A percentile compares a stretch with the other conserved stretches of the same genome.
phyloP scores from a whole-genome alignment of 2,797 vertebrate species.

The Ceryle rudis region DNA sequence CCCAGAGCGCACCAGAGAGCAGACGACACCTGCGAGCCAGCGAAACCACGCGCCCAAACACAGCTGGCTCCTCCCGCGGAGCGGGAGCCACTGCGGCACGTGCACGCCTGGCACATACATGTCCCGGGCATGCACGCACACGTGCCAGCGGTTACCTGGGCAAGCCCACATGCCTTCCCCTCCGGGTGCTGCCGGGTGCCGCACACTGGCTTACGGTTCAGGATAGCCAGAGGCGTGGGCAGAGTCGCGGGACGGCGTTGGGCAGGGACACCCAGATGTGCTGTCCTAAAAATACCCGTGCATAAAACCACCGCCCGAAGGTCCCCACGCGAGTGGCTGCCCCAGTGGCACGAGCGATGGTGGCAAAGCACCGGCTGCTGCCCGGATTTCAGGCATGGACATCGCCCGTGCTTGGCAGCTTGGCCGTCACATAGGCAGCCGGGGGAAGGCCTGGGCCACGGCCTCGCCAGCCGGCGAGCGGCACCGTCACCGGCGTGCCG shows the following conservation, averaged over 20 bases:
- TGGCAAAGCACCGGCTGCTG: no score
- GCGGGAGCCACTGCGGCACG: background rate
- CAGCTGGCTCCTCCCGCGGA: accelerated
- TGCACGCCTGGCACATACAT: background rate
- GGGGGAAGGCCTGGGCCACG: background rate
- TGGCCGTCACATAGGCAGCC: background rate
- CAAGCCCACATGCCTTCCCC: background rate
- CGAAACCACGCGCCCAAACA: background rate
- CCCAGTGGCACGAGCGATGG: background rate
- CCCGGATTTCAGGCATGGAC: accelerated
- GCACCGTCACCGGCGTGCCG: background rate
- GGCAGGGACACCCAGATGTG: background rate
- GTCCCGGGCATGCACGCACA: no score
- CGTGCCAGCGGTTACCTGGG: background rate
- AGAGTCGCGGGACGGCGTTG: background rate
- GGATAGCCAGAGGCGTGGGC: background rate
- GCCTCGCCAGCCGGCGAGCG: background rate
- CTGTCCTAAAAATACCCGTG: background rate
- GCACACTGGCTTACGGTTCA: background rate
- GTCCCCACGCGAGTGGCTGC: background rate
- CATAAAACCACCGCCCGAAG: background rate
- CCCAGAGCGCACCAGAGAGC: background rate
- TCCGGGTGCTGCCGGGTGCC: background rate
- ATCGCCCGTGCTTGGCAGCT: background rate
- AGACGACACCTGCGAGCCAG: background rate